Evolutionary conservation across 2,113 vertebrate species (phyloP).

Genomic region (Sciurus niger): DNA sequence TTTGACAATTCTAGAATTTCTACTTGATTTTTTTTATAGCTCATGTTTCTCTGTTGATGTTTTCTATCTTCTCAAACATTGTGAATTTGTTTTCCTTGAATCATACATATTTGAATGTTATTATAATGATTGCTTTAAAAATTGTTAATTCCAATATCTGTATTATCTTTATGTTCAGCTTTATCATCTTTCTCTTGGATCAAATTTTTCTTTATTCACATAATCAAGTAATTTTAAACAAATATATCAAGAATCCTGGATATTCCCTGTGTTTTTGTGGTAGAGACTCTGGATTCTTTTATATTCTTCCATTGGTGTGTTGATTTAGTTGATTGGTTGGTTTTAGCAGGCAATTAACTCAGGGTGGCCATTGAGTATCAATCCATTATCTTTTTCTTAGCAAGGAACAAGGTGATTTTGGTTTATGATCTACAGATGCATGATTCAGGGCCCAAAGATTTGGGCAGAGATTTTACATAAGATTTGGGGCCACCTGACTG

Average conservation of each 20-base stretch:
- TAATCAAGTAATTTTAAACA: conserved; percentile 31
- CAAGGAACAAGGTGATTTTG: background rate
- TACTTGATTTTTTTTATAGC: background rate
- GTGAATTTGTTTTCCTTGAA: background rate
- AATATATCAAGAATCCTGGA: background rate
- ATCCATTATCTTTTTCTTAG: background rate
- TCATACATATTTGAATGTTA: background rate
- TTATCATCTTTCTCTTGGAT: background rate
- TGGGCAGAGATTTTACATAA: background rate
- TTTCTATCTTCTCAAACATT: background rate
- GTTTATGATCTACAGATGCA: background rate
- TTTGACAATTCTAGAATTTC: background rate
- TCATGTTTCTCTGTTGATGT: background rate
- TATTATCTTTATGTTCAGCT: background rate
- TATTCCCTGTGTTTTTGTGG: background rate
- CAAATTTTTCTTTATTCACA: conserved; percentile 12
- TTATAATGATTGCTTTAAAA: background rate
- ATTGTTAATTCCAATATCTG: background rate
- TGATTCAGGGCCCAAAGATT: background rate
- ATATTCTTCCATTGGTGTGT: background rate
- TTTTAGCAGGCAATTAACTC: background rate
- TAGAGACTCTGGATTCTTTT: background rate
- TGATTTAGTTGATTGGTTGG: conserved; percentile 7
- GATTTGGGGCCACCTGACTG: background rate
- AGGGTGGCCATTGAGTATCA: conserved; percentile 5